A percentile compares a stretch with the other conserved stretches of the same genome.
These are phyloP conservation scores for Morus bassanus DNA, from an alignment of 2,797 vertebrate species.

Conservation along the genomic window DNA sequence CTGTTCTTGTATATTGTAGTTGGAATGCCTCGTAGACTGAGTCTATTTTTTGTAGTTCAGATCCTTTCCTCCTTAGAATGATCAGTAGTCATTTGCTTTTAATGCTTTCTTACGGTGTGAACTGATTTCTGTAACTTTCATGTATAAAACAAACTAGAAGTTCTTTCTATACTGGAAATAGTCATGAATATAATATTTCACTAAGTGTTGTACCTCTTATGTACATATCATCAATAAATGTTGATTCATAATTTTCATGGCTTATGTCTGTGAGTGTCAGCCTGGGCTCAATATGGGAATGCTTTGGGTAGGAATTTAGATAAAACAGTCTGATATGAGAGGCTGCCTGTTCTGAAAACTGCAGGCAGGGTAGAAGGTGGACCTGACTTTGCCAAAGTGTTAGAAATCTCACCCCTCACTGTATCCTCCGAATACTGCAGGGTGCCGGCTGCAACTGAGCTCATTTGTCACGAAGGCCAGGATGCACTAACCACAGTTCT, in stretches of 20 bases:
- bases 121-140: constrained; percentile 83
- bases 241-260: constrained; percentile 88
- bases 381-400: not conserved
- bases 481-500: not conserved
- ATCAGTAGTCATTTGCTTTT: constrained; percentile 71
- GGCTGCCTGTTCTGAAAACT: not conserved
- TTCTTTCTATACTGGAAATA: constrained; percentile 78
- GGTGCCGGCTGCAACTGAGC: not conserved
- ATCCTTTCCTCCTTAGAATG: not conserved
- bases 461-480: not conserved
- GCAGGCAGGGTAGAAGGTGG: not conserved
- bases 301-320: not conserved
- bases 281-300: not conserved
- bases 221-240: constrained; percentile 99
- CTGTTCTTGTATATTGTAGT: constrained; percentile 52
- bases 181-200: constrained; percentile 84
- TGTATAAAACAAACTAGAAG: constrained; percentile 79
- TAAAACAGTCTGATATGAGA: not conserved
- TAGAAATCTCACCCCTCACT: not conserved
- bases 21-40: constrained; percentile 61
- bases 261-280: not conserved
- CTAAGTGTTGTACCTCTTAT: constrained; percentile 93
- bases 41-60: constrained; percentile 65
- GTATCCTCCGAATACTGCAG: not conserved
- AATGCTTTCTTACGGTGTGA: constrained; percentile 79